phyloP scores from a whole-genome alignment of 1,140 invertebrate species.

The Alviniconcha marisindica region DNA sequence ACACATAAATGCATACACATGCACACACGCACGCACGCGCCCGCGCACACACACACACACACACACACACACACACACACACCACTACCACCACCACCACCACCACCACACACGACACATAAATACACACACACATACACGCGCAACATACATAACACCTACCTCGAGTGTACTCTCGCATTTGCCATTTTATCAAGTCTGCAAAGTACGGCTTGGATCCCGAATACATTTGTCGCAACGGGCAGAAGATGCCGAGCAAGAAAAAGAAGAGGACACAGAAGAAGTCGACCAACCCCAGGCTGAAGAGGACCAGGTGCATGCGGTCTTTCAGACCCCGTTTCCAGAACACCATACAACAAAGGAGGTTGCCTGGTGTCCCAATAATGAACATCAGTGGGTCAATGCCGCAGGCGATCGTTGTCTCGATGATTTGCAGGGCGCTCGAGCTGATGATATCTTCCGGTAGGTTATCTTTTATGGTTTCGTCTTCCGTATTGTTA shows the following conservation, averaged over 20 bases:
- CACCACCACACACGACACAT: too few relatives aligned
- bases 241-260: background rate
- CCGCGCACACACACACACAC: too few relatives aligned
- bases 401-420: background rate
- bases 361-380: background rate
- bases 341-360: background rate
- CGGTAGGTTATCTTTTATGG: too few relatives aligned
- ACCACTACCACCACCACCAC: too few relatives aligned
- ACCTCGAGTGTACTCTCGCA: background rate
- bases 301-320: background rate
- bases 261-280: constrained; percentile 10
- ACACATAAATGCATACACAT: too few relatives aligned
- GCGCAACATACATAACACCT: too few relatives aligned
- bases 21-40: too few relatives aligned
- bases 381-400: background rate
- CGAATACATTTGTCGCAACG: background rate
- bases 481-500: too few relatives aligned
- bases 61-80: too few relatives aligned
- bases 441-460: background rate
- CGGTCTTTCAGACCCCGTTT: background rate
- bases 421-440: background rate
- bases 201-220: background rate
- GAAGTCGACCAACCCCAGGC: background rate
- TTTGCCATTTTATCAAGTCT: background rate
- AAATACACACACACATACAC: too few relatives aligned